Percentiles rank a stretch among this genome's conserved stretches.
Conservation (phyloP, 2,797 vertebrate species). For the Eospalax fontanierii region DNA sequence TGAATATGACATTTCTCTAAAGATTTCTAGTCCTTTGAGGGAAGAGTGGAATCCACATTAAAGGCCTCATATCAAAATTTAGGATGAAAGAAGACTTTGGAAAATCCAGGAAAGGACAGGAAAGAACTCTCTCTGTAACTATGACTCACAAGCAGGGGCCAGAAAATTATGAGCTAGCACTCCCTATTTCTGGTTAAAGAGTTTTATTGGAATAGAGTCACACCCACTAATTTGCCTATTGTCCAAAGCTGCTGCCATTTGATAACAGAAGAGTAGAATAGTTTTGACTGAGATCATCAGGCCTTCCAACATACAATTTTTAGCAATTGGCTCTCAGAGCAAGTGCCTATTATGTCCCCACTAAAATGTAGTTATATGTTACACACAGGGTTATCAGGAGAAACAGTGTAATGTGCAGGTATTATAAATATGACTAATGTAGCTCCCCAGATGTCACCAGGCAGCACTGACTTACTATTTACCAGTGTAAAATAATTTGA, state of each 20-base stretch:
- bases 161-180: neutral
- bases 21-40: constrained; percentile 13
- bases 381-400: neutral
- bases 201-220: constrained; percentile 27
- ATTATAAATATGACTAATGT: neutral
- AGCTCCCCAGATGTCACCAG: constrained; percentile 1
- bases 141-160: neutral
- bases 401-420: neutral
- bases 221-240: neutral
- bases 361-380: neutral
- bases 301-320: constrained; percentile 17
- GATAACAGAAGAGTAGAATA: neutral
- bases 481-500: constrained; percentile 36
- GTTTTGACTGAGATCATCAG: constrained; percentile 1
- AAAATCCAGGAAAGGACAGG: constrained; percentile 13
- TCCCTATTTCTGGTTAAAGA: neutral
- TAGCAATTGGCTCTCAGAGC: neutral
- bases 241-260: neutral
- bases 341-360: constrained; percentile 19
- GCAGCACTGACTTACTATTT: constrained; percentile 22
- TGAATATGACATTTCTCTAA: constrained; percentile 25
- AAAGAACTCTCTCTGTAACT: neutral
- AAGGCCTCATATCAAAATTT: constrained; percentile 48
- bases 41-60: neutral
- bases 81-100: constrained; percentile 34